Evolutionary conservation across 2,888 invertebrate species (phyloP).

Genomic region (Drosophila paranaensis): DNA sequence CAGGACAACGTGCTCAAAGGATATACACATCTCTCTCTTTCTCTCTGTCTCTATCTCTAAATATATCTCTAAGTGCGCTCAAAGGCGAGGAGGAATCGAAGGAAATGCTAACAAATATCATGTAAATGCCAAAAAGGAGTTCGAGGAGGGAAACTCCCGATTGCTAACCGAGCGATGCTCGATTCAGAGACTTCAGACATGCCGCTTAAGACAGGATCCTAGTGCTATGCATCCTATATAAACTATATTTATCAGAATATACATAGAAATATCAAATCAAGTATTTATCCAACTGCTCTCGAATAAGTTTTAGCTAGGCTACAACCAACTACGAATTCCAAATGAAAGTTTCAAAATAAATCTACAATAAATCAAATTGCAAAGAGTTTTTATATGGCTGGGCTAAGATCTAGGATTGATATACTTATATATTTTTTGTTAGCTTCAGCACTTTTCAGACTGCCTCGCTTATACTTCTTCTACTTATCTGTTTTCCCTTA

Average conservation of each 20-base stretch:
- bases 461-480: neutral
- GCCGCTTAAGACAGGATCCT: slow-evolving; percentile 35
- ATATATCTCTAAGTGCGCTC: slow-evolving; percentile 51
- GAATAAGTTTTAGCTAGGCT: slow-evolving; percentile 47
- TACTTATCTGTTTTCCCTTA: neutral
- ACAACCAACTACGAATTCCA: slow-evolving; percentile 32
- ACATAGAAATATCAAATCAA: slow-evolving; percentile 3
- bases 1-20: slow-evolving; percentile 72
- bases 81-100: slow-evolving; percentile 24
- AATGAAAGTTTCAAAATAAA: slow-evolving; percentile 13
- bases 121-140: slow-evolving; percentile 68
- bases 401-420: neutral
- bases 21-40: slow-evolving; percentile 19
- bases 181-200: slow-evolving; percentile 56
- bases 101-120: slow-evolving; percentile 55
- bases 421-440: no score
- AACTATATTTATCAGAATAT: neutral
- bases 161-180: slow-evolving; percentile 65
- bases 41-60: no score
- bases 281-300: slow-evolving; percentile 24
- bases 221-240: slow-evolving; percentile 21
- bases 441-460: neutral
- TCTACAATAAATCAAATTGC: neutral
- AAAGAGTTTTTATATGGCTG: neutral
- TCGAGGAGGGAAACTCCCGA: slow-evolving; percentile 13